Evolutionary conservation across 1,140 invertebrate species (phyloP).

Genomic region (Zaprionus nigranus): DNA sequence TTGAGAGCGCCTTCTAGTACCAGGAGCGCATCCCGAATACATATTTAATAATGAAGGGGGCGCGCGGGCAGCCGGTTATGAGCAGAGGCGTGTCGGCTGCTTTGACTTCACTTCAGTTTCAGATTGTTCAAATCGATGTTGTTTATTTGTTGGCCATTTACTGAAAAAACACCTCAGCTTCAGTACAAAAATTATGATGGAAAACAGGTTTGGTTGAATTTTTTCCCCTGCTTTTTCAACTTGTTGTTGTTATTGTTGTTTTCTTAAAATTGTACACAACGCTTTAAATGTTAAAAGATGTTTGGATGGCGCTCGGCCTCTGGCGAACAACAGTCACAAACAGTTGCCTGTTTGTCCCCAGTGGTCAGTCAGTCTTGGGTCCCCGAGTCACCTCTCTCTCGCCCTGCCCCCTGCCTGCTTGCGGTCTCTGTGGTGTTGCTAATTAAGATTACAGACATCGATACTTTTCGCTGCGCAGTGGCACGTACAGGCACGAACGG

Average conservation of each 20-base stretch:
- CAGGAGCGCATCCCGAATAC: slow-evolving; percentile 14
- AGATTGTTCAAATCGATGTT: slow-evolving; percentile 58
- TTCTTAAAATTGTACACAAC: slow-evolving; percentile 53
- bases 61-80: slow-evolving; percentile 32
- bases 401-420: not conserved
- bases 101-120: slow-evolving; percentile 38
- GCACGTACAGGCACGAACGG: slow-evolving; percentile 56
- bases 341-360: slow-evolving; percentile 6
- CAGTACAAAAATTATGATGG: slow-evolving; percentile 63
- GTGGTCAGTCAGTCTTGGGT: not conserved
- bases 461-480: slow-evolving; percentile 77
- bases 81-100: slow-evolving; percentile 50
- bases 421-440: slow-evolving; percentile 69
- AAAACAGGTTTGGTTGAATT: slow-evolving; percentile 64
- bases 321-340: slow-evolving; percentile 5
- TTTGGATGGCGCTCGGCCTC: slow-evolving; percentile 54
- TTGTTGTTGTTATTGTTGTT: slow-evolving; percentile 40
- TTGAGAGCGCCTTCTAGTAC: slow-evolving; percentile 23
- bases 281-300: slow-evolving; percentile 78
- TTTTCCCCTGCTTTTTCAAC: slow-evolving; percentile 44
- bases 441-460: slow-evolving; percentile 82
- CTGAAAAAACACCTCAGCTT: slow-evolving; percentile 69
- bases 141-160: slow-evolving; percentile 71
- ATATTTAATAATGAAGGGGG: slow-evolving; percentile 52
- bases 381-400: slow-evolving; percentile 12